A percentile compares a stretch with the other conserved stretches of the same genome.
phyloP scores from a whole-genome alignment of 2,888 invertebrate species.

The Pantelozetes paolii region DNA sequence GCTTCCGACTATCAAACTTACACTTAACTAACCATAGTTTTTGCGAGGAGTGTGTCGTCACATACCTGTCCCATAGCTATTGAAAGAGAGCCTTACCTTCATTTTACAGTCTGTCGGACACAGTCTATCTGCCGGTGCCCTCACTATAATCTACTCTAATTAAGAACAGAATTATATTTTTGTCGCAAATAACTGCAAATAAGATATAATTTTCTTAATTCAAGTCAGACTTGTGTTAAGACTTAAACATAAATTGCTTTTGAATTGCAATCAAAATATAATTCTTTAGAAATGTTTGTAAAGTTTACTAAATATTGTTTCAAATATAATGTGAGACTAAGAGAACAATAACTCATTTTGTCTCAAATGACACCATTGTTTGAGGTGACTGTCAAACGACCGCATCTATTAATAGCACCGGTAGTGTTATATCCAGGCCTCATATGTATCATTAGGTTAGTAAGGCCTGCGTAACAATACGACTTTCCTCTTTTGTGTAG shows the following conservation, averaged over 20 bases:
- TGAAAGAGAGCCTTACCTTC: background rate
- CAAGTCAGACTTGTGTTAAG: too few species aligned
- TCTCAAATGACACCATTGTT: background rate
- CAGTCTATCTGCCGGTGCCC: background rate
- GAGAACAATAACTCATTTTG: conserved; percentile 16
- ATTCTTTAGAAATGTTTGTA: background rate
- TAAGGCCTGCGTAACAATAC: background rate
- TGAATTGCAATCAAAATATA: background rate
- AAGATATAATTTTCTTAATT: conserved; percentile 2
- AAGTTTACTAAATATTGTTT: background rate
- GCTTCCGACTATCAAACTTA: conserved; percentile 17
- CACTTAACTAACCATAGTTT: conserved; percentile 25
- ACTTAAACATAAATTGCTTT: too few species aligned
- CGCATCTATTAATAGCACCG: conserved; percentile 28
- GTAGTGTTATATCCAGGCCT: background rate
- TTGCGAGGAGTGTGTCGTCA: conserved; percentile 20
- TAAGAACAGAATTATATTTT: background rate
- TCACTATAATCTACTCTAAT: conserved; percentile 24
- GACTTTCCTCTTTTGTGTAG: conserved; percentile 6
- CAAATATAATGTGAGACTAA: background rate
- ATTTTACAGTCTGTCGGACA: background rate
- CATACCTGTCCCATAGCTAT: background rate
- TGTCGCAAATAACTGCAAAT: conserved; percentile 10
- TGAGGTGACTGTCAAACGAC: background rate
- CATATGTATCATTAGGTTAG: conserved; percentile 30